A percentile compares a stretch with the other conserved stretches of the same genome.
phyloP scores from a whole-genome alignment of 2,797 vertebrate genomes.

The Hypotaenidia philippensis region DNA sequence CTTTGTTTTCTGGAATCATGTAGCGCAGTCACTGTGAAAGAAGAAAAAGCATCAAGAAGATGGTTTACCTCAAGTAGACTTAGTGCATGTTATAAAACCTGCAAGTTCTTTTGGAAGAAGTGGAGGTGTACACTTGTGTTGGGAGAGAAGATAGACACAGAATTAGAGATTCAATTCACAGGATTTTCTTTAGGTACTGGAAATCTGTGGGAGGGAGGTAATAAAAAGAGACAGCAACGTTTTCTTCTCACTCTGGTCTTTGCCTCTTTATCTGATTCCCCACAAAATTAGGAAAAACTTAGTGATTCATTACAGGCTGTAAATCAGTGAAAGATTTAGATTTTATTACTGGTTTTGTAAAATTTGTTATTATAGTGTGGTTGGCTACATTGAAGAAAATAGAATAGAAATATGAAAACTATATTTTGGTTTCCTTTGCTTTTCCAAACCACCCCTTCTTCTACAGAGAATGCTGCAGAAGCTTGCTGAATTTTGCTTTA shows the following conservation, averaged over 20 bases:
- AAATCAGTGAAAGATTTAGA: neutral
- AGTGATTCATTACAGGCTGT: neutral
- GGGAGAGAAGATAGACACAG: neutral
- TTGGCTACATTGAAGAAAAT: neutral
- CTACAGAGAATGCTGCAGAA: neutral
- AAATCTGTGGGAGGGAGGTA: neutral
- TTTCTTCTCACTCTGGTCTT: neutral
- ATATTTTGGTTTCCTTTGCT: neutral
- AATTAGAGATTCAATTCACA: neutral
- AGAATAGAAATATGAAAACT: neutral
- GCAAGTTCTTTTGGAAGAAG: neutral
- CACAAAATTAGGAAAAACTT: neutral
- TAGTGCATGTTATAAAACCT: neutral
- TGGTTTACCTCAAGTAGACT: neutral
- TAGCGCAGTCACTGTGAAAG: neutral
- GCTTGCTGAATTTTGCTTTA: neutral
- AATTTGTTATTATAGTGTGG: neutral
- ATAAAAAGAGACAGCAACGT: fast-evolving
- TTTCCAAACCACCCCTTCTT: neutral
- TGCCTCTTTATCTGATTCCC: neutral
- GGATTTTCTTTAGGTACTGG: neutral
- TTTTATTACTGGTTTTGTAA: neutral
- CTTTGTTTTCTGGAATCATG: neutral
- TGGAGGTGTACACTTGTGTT: neutral
- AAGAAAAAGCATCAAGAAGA: neutral